A percentile compares a stretch with the other conserved stretches of the same genome.
phyloP scores from a whole-genome alignment of 2,888 invertebrate genomes.

The Rhodophaea formosa region DNA sequence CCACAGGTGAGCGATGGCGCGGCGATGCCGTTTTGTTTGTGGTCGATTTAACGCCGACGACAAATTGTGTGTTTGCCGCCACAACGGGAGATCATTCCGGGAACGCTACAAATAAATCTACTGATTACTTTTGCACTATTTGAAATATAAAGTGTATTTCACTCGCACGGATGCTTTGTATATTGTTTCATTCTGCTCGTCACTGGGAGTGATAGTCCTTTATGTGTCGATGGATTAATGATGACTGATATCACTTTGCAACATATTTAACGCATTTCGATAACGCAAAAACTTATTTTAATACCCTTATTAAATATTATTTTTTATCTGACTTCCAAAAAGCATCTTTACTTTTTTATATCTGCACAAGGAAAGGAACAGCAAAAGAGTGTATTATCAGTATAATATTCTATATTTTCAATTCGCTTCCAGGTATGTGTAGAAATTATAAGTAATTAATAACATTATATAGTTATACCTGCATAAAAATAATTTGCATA shows the following conservation, averaged over 20 bases:
- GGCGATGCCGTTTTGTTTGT: conserved; percentile 74
- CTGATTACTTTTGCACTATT: conserved; percentile 59
- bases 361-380: no score
- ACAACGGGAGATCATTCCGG: conserved; percentile 68
- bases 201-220: conserved; percentile 12
- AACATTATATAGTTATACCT: background rate
- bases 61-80: conserved; percentile 79
- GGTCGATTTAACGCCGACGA: conserved; percentile 79
- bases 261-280: background rate
- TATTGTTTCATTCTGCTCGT: conserved; percentile 15
- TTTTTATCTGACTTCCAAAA: no score
- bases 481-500: background rate
- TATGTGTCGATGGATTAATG: conserved; percentile 5
- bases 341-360: no score
- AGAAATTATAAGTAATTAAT: no score
- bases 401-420: no score
- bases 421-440: no score
- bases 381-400: no score
- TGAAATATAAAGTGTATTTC: conserved; percentile 52
- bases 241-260: conserved; percentile 7
- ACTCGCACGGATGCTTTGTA: conserved; percentile 7
- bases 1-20: conserved; percentile 79
- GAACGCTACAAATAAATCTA: conserved; percentile 59
- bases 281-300: background rate
- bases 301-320: no score